A percentile compares a stretch with the other conserved stretches of the same genome.
Evolutionary conservation across 2,888 invertebrate genomes (phyloP).

Genomic region (Timandra comae): DNA sequence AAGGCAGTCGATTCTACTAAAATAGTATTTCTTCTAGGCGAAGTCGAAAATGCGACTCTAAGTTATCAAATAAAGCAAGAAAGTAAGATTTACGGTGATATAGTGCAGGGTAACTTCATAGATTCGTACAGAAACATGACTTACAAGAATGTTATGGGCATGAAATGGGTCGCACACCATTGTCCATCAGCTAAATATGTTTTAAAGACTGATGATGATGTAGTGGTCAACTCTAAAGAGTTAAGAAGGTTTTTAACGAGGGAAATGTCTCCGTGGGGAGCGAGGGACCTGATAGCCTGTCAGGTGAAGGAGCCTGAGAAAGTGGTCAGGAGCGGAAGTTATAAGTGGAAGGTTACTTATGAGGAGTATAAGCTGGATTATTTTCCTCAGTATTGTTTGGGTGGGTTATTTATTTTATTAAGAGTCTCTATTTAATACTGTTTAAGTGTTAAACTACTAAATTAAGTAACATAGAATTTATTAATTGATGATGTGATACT

Average conservation of each 20-base stretch:
- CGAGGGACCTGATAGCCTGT: slow-evolving; percentile 80
- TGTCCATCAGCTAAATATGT: slow-evolving; percentile 82
- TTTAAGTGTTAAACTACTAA: no score
- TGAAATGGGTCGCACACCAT: slow-evolving; percentile 85
- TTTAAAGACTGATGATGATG: slow-evolving; percentile 86
- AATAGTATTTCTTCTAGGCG: slow-evolving; percentile 82
- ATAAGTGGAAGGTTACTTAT: slow-evolving; percentile 86
- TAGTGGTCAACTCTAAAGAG: slow-evolving; percentile 82
- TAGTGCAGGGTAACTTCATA: slow-evolving; percentile 85
- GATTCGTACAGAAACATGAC: slow-evolving; percentile 90
- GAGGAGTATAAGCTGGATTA: slow-evolving; percentile 78
- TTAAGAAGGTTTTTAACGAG: slow-evolving; percentile 76
- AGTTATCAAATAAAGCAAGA: slow-evolving; percentile 72
- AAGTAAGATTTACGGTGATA: slow-evolving; percentile 76
- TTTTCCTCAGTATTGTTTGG: slow-evolving; percentile 87
- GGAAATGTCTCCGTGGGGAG: slow-evolving; percentile 78
- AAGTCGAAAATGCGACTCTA: slow-evolving; percentile 33
- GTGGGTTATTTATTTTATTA: slow-evolving; percentile 35
- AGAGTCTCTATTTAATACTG: no score
- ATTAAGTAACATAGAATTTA: no score
- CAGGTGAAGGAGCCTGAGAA: slow-evolving; percentile 61
- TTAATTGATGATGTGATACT: no score
- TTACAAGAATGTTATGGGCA: slow-evolving; percentile 88
- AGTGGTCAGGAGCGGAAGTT: slow-evolving; percentile 79
- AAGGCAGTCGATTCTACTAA: slow-evolving; percentile 68